Evolutionary conservation across 23 tunicate genomes (phyloP).

Genomic region (Diplosoma virens): DNA sequence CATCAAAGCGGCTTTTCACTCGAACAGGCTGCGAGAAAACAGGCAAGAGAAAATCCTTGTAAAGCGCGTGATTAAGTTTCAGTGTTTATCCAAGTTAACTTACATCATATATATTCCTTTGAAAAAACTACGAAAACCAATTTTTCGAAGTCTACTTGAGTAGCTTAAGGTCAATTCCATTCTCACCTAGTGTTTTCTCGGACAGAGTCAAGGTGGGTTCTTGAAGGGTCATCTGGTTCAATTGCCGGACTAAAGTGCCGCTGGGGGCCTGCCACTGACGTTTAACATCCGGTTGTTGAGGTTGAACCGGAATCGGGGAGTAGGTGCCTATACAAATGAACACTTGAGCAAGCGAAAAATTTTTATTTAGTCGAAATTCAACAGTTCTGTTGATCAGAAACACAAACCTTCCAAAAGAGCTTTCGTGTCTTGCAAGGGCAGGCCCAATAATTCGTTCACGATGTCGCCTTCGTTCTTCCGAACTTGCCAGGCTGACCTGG

Average conservation of each 20-base stretch:
- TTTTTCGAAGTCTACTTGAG: too few relatives aligned
- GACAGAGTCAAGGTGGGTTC: constrained; percentile 54
- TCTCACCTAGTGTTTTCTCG: too few relatives aligned
- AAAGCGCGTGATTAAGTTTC: too few relatives aligned
- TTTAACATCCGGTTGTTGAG: constrained; percentile 7
- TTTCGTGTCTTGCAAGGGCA: constrained; percentile 63
- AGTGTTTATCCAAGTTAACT: too few relatives aligned
- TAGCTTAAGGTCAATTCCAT: too few relatives aligned
- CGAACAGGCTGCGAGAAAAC: too few relatives aligned
- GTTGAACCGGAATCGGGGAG: neutral
- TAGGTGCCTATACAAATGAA: neutral
- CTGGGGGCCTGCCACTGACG: constrained; percentile 66
- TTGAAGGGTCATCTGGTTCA: constrained; percentile 64
- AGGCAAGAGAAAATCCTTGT: too few relatives aligned
- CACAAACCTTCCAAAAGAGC: constrained; percentile 54
- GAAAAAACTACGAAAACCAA: too few relatives aligned
- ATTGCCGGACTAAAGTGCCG: constrained; percentile 49
- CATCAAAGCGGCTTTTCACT: too few relatives aligned
- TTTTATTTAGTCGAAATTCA: neutral
- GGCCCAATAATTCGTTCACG: constrained; percentile 27
- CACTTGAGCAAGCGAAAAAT: neutral
- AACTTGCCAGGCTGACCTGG: constrained; percentile 30
- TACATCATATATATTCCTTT: too few relatives aligned
- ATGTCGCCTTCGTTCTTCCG: constrained; percentile 60
- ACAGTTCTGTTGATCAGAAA: too few relatives aligned